Conservation (phyloP, 2,113 vertebrate species). For the Gallinago undulata region DNA sequence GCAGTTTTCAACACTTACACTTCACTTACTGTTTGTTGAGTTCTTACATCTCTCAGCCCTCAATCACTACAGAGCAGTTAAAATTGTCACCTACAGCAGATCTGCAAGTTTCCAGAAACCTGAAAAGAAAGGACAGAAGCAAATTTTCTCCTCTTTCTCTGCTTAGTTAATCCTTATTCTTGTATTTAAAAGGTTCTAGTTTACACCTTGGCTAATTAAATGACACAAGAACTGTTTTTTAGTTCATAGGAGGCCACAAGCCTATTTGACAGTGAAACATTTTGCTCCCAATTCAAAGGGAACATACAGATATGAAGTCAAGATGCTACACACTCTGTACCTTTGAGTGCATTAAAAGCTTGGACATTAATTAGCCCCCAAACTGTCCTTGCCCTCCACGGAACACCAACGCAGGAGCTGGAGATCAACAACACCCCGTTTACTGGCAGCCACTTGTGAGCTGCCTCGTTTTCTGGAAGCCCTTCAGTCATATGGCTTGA, state of each 20-base stretch:
- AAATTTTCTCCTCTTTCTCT: not conserved
- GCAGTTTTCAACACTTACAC: not conserved
- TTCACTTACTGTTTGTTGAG: not conserved
- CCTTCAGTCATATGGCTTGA: not conserved
- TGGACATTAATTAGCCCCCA: not conserved
- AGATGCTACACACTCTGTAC: not conserved
- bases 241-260: not conserved
- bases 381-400: not conserved
- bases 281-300: not conserved
- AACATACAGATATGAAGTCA: not conserved
- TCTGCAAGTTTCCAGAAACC: not conserved
- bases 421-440: not conserved
- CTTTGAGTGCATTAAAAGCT: not conserved
- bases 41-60: not conserved
- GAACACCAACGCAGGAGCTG: accelerated
- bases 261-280: not conserved
- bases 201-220: not conserved
- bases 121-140: not conserved
- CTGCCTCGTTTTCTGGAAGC: not conserved
- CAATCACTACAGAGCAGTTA: not conserved
- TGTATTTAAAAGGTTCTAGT: not conserved
- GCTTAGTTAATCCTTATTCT: not conserved
- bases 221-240: not conserved
- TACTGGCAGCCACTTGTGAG: not conserved
- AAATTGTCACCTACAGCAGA: not conserved